Evolutionary conservation across 2,797 vertebrate genomes (phyloP), one percentile per base, ranked within the genome.

Genomic region (Linurgus olivaceus): DNA sequence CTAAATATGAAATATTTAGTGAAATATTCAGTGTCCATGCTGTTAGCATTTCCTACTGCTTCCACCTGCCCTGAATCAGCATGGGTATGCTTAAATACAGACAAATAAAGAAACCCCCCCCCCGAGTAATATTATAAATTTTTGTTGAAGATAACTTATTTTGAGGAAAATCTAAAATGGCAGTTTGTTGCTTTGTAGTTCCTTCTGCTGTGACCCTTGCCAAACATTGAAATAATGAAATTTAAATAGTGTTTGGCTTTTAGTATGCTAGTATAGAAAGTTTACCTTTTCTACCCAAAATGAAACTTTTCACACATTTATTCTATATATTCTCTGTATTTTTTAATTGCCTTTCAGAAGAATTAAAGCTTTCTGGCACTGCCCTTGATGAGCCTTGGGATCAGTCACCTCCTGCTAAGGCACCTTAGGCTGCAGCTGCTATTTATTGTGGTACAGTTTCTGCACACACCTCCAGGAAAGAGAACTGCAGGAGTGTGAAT

Each of bases 401-500:
- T 76, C 55, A 42, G 17, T 79, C 40, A 55, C 5, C 28, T 78
- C 28, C 26, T 63, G 80, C 54, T 54, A 10, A 65, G 44, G 13
- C 37, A 52, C 3, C 1, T 31, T n/a, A 10, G 48, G 48, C 23
- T 92, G 44, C 2, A 3, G 52, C 40, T 37, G 9, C 47, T 81
- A 86, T 45, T 54, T 9, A 1, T 15, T 44, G 77, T 31, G 26
- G 10, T n/a, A 15, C 58, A 26, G 7, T 31, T 92, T 71, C 61
- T 81, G 58, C n/a, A 13, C 0, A 0, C 37, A 35, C 20, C 31
- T 55, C 51, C 1, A 5, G 33, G 47, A 44, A 55, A 12, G 38
- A 62, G 74, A 85, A 67, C 48, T 45, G 19, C 52, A 52, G 37
- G 26, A 71, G 9, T 44, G 28, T 17, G 13, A 55, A 55, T 70